Evolutionary conservation across 1,140 invertebrate genomes (phyloP).

Genomic region (Saccostrea glomerata): DNA sequence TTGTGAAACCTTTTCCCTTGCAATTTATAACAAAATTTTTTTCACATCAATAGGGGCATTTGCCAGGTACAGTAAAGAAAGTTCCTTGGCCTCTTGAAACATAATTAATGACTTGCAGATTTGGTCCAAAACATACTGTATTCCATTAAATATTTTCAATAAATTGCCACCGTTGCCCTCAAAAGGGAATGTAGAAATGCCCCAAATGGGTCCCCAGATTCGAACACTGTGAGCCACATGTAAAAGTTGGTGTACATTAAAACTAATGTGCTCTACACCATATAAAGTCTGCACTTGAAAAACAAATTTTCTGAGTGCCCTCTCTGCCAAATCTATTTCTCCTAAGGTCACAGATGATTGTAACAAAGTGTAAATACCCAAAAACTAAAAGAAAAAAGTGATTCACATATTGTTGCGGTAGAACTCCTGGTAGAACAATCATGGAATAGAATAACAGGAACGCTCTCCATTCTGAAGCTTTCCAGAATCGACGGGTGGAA

Average conservation of each 20-base stretch:
- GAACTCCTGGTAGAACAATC: background rate
- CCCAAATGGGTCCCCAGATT: constrained; percentile 55
- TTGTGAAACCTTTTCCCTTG: no score
- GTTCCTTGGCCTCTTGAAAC: background rate
- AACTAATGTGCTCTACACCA: constrained; percentile 39
- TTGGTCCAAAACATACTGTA: constrained; percentile 48
- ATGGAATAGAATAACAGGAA: constrained; percentile 29
- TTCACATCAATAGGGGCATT: no score
- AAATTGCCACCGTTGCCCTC: constrained; percentile 52
- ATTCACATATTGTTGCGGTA: background rate
- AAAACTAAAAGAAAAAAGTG: constrained; percentile 43
- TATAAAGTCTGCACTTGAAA: constrained; percentile 44
- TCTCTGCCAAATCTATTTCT: constrained; percentile 14
- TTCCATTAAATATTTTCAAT: constrained; percentile 54
- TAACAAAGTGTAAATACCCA: constrained; percentile 43
- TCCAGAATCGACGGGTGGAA: constrained; percentile 48
- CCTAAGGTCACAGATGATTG: constrained; percentile 16
- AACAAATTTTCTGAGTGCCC: constrained; percentile 46
- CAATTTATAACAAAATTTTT: no score
- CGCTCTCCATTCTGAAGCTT: no score
- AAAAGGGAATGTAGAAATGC: constrained; percentile 53
- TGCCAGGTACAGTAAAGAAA: no score
- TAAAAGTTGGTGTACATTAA: constrained; percentile 52
- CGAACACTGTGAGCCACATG: constrained; percentile 41
- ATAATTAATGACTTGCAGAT: background rate